phyloP scores from a whole-genome alignment of 2,113 vertebrate species.

The Narcine bancroftii region DNA sequence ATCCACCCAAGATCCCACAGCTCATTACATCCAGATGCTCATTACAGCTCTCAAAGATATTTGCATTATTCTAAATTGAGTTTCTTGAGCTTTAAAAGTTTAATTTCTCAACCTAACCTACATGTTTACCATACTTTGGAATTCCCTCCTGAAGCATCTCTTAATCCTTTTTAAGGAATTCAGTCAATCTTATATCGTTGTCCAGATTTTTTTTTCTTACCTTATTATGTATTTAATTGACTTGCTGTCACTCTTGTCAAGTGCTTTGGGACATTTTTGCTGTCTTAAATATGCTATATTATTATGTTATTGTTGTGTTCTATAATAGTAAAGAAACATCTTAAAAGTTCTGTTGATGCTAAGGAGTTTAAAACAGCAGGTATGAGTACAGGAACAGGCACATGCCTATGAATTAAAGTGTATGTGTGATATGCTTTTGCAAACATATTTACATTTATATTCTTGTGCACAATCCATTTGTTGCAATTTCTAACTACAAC shows the following conservation, averaged over 20 bases:
- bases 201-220: too few species aligned
- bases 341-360: neutral
- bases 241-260: neutral
- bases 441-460: too few species aligned
- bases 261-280: too few species aligned
- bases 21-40: neutral
- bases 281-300: too few species aligned
- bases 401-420: too few species aligned
- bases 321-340: neutral
- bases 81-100: neutral
- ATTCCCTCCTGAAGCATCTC: neutral
- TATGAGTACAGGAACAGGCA: too few species aligned
- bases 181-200: too few species aligned
- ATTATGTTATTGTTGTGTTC: neutral
- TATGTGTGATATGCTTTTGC: too few species aligned
- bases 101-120: neutral
- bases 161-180: neutral
- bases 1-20: neutral
- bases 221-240: too few species aligned
- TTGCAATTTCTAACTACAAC: neutral
- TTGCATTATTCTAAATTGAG: neutral
- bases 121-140: neutral
- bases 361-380: too few species aligned
- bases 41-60: neutral
- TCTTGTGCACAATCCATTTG: too few species aligned